Evolutionary conservation across 1,140 invertebrate genomes (phyloP), one percentile per base, ranked within the genome.

Genomic region (Lordiphosa clarofinis): DNA sequence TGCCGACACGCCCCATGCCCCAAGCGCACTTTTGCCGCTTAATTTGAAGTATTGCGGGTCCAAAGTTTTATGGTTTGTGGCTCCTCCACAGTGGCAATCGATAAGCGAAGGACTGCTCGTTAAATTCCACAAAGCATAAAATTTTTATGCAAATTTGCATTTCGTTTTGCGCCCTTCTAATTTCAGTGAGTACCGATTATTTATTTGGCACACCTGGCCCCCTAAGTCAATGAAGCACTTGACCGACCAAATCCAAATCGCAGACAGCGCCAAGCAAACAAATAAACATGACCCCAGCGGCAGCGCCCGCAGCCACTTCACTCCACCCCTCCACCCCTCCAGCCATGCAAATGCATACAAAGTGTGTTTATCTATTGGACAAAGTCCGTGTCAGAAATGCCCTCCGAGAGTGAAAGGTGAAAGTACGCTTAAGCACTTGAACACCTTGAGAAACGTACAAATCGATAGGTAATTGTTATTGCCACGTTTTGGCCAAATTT

Each of bases 141-240:
- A 64, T 54, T 70, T 73, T 62, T 70, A 84, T 78, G 39, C 56
- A 59, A 63, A 78, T 84, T 84, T 73, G 62, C 65, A 78, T 84
- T 73, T 60, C 42, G 38, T 37, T 60, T 57, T 37, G 35, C 38
- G 11, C 35, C 15, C 24, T 43, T 55, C 52, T 56, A 76, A 76
- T 65, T 82, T 66, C 24, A 52, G 57, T 69, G 37, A 39, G 56
- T 28, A 28, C 53, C 65, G 36, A 71, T 75, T 75, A 70, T 75
- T 66, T 66, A 48, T 58, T 49, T 49, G 54, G 13, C 46, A 12
- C 75, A 79, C 74, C 74, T 79, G 74, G 59, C 52, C 47, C 39
- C 56, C 56, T 48, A 13, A 10, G 31, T 36, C 55, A 47, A 19
- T 35, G 42, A 35, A 47, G 35, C 40, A 61, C 69, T 76, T 75